Evolutionary conservation across 2,113 vertebrate genomes (phyloP), one percentile per base, ranked within the genome.

Genomic region (Dasyprocta punctata): DNA sequence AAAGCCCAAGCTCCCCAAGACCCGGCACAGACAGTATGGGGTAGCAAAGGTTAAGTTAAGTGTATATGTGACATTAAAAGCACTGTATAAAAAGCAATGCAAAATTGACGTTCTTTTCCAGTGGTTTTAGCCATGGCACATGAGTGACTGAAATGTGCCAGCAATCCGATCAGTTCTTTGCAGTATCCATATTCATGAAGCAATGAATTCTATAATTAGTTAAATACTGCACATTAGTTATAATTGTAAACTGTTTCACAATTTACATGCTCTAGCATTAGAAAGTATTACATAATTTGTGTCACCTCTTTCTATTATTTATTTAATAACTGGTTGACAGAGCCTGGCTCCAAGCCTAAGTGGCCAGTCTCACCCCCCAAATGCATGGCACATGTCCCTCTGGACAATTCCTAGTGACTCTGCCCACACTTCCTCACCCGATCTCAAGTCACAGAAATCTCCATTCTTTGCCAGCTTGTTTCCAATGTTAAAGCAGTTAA

Each of bases 321-420:
- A 67, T 22, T 52, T 58, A 58, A 49, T 80, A 41, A 56, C 13
- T 82, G 17, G 6, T 52, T 12, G 41, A 7, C 22, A 8, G 19
- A 96, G 26, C 81, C 26, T 36, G 67, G n/a, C 41, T 63, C 24
- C 26, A 13, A 81, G 41, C 22, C 65, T 12, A 58, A 33, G 58
- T 83, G 33, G 0, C 58, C 80, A 85, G 11, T 61, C 38, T 60
- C 28, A 0, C 30, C 67, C 49, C 47, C n/a, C 54, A 82, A 49
- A 49, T 4, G 6, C 10, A 14, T 1, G 17, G 1, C 44, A 8
- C 0, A 1, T 10, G 30, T 0, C 5, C n/a, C 47, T 41, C 56
- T 20, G 2, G 1, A 54, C 17, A 41, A 2, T 22, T 19, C 36
- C 33, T 5, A 5, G 20, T 7, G 30, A 36, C 41, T 3, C 0